Evolutionary conservation across 1,140 invertebrate species (phyloP).

Genomic region (Drosophila murphyi): DNA sequence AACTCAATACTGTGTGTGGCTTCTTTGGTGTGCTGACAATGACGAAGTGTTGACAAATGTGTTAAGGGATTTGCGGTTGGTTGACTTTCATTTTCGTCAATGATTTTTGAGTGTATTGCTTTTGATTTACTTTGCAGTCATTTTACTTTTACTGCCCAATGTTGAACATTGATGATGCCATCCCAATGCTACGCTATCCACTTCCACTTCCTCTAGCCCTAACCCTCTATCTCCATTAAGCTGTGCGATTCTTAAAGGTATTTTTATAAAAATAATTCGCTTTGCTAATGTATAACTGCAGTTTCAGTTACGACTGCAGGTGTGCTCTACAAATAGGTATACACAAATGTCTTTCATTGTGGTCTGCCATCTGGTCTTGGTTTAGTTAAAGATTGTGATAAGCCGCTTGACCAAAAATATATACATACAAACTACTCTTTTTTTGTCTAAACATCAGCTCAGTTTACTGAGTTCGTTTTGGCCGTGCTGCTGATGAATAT

Average conservation of each 20-base stretch:
- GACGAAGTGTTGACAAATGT: slow-evolving; percentile 84
- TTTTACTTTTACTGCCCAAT: slow-evolving; percentile 8
- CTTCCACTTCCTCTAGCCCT: background rate
- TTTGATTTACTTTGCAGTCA: slow-evolving; percentile 60
- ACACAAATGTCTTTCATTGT: background rate
- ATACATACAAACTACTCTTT: background rate
- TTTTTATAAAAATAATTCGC: background rate
- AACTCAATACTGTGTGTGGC: background rate
- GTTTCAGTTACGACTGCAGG: background rate
- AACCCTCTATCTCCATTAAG: background rate
- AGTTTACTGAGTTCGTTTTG: background rate
- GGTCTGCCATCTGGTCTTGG: background rate
- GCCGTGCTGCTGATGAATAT: background rate
- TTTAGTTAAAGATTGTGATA: background rate
- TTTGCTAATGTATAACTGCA: background rate
- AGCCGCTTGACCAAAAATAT: background rate
- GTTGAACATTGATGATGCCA: slow-evolving; percentile 18
- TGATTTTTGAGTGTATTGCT: slow-evolving; percentile 65
- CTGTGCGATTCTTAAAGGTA: background rate
- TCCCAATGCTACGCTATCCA: background rate
- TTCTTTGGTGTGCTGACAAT: slow-evolving; percentile 63
- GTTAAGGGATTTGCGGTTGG: slow-evolving; percentile 82
- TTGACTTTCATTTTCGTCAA: slow-evolving; percentile 59
- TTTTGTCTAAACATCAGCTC: background rate
- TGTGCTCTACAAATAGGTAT: background rate